A percentile compares a stretch with the other conserved stretches of the same genome.
These are phyloP conservation scores for Plebejus anna DNA, from an alignment of 2,888 invertebrate species.

Conservation along the genomic window DNA sequence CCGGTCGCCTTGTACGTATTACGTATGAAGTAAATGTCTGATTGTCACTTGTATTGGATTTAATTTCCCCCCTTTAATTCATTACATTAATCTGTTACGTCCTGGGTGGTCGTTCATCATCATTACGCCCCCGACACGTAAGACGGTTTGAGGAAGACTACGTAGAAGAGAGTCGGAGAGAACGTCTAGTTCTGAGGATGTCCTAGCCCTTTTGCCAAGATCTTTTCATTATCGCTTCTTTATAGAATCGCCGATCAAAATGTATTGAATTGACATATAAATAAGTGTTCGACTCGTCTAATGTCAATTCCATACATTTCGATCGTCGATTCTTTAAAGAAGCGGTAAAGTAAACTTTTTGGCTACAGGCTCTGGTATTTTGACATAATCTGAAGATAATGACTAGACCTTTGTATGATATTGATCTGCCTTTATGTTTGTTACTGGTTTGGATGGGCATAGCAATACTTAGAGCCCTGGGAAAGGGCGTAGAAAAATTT, in stretches of 20 bases:
- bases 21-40: constrained; percentile 9
- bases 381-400: not conserved
- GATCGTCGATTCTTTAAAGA: too few species aligned
- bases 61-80: not conserved
- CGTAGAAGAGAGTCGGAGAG: not conserved
- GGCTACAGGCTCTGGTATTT: not conserved
- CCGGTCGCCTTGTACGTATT: not conserved
- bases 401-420: not conserved
- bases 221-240: too few species aligned
- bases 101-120: not conserved
- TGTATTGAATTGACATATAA: too few species aligned
- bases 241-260: too few species aligned
- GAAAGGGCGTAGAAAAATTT: not conserved
- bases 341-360: too few species aligned
- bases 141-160: not conserved
- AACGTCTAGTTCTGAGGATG: too few species aligned
- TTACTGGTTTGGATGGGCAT: not conserved
- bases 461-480: not conserved
- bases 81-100: not conserved
- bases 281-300: too few species aligned
- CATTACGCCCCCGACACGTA: not conserved
- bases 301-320: too few species aligned
- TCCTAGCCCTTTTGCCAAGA: too few species aligned
- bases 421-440: too few species aligned
- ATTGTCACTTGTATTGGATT: not conserved